A percentile compares a stretch with the other conserved stretches of the same genome.
Evolutionary conservation across 2,113 vertebrate genomes (phyloP).

Genomic region (Camelus bactrianus): DNA sequence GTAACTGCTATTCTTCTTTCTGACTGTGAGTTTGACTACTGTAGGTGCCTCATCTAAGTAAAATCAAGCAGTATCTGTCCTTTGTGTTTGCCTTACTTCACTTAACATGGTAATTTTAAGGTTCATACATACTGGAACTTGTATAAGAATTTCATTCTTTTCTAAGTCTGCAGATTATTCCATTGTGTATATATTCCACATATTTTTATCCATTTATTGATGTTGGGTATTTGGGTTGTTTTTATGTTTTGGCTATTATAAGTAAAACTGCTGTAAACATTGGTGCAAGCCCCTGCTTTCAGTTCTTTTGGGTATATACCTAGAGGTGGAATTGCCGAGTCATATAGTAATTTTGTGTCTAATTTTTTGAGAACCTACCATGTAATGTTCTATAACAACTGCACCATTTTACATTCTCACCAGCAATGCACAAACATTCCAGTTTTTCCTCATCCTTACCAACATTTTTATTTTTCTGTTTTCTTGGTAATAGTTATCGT

Average conservation of each 20-base stretch:
- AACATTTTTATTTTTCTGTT: too few relatives aligned
- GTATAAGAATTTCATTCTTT: neutral
- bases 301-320: neutral
- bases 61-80: neutral
- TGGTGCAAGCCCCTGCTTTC: neutral
- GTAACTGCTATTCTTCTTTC: neutral
- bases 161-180: neutral
- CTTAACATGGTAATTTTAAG: neutral
- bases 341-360: neutral
- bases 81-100: neutral
- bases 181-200: neutral
- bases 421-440: neutral
- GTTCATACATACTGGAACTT: neutral
- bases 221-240: neutral
- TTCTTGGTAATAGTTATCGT: too few relatives aligned
- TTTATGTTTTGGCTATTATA: neutral
- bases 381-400: neutral
- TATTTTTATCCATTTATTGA: neutral
- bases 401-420: neutral
- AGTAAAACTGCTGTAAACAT: neutral
- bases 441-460: neutral
- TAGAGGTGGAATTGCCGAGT: neutral
- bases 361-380: neutral
- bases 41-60: neutral
- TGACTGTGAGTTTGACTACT: neutral